Conservation (phyloP, 2,888 invertebrate species). For the Perizoma affinitatum region DNA sequence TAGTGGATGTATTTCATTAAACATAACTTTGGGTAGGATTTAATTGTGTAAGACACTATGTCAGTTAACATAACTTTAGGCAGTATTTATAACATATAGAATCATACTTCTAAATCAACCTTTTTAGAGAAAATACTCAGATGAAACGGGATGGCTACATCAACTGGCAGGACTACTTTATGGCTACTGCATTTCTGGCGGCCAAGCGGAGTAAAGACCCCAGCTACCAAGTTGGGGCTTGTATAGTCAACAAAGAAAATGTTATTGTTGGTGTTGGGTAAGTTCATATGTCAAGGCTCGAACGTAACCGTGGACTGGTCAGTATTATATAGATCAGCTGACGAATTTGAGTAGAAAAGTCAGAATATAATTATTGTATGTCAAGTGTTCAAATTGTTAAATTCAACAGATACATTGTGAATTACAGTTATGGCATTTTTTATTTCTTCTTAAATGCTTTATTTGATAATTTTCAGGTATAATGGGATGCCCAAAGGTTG, state of each 20-base stretch:
- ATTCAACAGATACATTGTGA: too few relatives aligned
- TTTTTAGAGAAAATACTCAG: slow-evolving; percentile 41
- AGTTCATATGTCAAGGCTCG: slow-evolving; percentile 28
- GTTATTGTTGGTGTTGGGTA: slow-evolving; percentile 95
- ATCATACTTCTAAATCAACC: neutral
- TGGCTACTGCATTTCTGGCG: slow-evolving; percentile 95
- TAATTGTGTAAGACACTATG: too few relatives aligned
- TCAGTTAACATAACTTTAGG: too few relatives aligned
- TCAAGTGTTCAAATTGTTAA: too few relatives aligned
- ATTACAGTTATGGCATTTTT: too few relatives aligned
- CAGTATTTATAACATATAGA: too few relatives aligned
- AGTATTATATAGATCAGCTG: too few relatives aligned
- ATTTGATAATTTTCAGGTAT: slow-evolving; percentile 80
- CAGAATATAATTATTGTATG: too few relatives aligned
- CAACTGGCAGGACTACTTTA: slow-evolving; percentile 97
- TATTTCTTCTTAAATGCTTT: neutral
- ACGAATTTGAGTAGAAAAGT: too few relatives aligned
- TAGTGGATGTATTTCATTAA: too few relatives aligned
- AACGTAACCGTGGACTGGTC: too few relatives aligned
- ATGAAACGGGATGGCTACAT: slow-evolving; percentile 87
- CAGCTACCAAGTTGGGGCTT: slow-evolving; percentile 96
- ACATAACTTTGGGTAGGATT: too few relatives aligned
- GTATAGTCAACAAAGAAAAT: slow-evolving; percentile 94
- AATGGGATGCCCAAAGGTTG: slow-evolving; percentile 98
- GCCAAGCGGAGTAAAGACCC: slow-evolving; percentile 98